A percentile compares a stretch with the other conserved stretches of the same genome.
phyloP scores from a whole-genome alignment of 2,113 vertebrate genomes.

The Nanorana parkeri region DNA sequence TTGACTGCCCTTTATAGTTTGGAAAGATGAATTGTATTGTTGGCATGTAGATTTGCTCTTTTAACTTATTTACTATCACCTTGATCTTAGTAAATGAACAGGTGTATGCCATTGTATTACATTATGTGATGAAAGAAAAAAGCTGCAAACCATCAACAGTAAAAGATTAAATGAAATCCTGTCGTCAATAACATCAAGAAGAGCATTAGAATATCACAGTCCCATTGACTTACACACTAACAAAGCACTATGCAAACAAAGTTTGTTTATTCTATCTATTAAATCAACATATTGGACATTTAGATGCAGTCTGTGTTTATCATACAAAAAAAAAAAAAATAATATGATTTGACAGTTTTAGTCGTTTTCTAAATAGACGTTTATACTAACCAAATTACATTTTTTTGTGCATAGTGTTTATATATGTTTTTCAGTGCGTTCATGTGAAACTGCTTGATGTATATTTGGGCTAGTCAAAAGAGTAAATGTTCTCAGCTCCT shows the following conservation, averaged over 20 bases:
- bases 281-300: not conserved
- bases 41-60: constrained; percentile 22
- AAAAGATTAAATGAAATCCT: constrained; percentile 5
- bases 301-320: no score
- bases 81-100: constrained; percentile 39
- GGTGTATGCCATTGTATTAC: constrained; percentile 16
- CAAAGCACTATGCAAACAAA: not conserved
- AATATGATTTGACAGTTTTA: no score
- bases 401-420: no score
- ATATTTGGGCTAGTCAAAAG: no score
- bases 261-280: not conserved
- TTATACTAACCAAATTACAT: no score
- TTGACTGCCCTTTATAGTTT: not conserved
- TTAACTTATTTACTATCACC: constrained; percentile 5
- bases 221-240: constrained; percentile 4
- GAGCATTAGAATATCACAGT: not conserved
- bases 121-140: constrained; percentile 20
- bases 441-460: no score
- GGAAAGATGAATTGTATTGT: not conserved
- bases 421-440: no score
- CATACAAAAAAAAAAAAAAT: no score
- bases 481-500: no score
- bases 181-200: not conserved
- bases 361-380: no score
- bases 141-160: not conserved